Conservation (phyloP, 2,797 vertebrate species). For the Syndactyla subalaris region DNA sequence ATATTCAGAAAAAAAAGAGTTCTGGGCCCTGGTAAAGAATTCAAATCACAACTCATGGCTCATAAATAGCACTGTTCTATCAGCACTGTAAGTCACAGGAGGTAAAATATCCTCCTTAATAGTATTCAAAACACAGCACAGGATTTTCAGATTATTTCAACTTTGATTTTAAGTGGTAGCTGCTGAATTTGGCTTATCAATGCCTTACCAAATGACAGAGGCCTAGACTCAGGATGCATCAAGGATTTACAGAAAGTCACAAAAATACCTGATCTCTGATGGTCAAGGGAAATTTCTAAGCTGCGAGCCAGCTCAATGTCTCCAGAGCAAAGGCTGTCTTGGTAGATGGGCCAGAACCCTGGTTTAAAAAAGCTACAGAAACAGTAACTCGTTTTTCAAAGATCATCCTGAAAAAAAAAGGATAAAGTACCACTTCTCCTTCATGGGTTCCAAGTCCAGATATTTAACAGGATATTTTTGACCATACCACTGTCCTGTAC, state of each 20-base stretch:
- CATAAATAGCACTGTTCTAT: neutral
- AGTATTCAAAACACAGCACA: neutral
- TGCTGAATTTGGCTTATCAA: neutral
- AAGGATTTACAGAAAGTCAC: neutral
- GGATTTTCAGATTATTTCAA: neutral
- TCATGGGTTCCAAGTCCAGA: neutral
- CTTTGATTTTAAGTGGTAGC: neutral
- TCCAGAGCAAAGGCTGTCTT: neutral
- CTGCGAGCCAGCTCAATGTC: neutral
- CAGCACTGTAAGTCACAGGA: neutral
- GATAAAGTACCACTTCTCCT: neutral
- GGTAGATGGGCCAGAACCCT: neutral
- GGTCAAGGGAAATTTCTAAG: neutral
- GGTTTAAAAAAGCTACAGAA: neutral
- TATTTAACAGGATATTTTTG: neutral
- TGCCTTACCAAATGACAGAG: neutral
- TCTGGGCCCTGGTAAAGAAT: neutral
- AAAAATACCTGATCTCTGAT: neutral
- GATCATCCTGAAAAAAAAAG: neutral
- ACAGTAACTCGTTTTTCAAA: neutral
- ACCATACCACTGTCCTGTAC: neutral
- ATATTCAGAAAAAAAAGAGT: neutral
- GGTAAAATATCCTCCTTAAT: neutral
- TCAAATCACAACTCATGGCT: neutral
- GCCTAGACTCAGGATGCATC: neutral